Base-by-base conservation (phyloP, 2,888 invertebrate genomes). In the Andrena flavipes region DNA sequence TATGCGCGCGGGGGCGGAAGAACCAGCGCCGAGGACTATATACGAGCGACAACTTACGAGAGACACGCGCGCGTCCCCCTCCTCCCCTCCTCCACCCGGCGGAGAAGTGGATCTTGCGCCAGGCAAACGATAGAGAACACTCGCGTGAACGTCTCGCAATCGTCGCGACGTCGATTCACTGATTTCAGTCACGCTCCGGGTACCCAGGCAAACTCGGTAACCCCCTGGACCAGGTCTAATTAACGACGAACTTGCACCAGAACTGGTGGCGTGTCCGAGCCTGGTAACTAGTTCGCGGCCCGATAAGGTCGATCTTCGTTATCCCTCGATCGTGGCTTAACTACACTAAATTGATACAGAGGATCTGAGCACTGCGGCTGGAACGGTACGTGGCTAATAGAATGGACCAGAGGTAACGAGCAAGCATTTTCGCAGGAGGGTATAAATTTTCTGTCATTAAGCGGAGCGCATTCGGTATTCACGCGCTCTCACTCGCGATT, bases 131-230 rank as follows among this genome's bases (percentile, higher is more conserved):
- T 49, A 20, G 67, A 60, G n/a, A 20, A n/a, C 49, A 29, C 2
- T 23, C 8, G 42, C 56, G 10, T 10, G 29, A 67, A 29, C 48
- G 20, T 13, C 29, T 30, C 20, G 42, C 56, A 23, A 26, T 42
- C 30, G 51, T 30, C 30, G 20, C 29, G 59, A 33, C 49, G 70
- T 63, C 67, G 48, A 49, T 51, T 60, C 56, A 23, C 65, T 51
- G 33, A 79, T 82, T 82, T 71, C 13, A 65, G 76, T 85, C 82
- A 85, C 84, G 78, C 56, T 63, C 68, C 70, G 49, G 76, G 73
- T 69, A 76, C 56, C 71, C 62, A 26, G 72, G 60, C 60, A 82
- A 85, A 77, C 83, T 85, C 42, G 16, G 0, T 5, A 42, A 42
- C 42, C 42, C 69, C 69, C 64, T 59, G 23, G 72, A 62, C 49